Base-by-base conservation (phyloP, 1,140 invertebrate species). In the Dreissena rostriformis region DNA sequence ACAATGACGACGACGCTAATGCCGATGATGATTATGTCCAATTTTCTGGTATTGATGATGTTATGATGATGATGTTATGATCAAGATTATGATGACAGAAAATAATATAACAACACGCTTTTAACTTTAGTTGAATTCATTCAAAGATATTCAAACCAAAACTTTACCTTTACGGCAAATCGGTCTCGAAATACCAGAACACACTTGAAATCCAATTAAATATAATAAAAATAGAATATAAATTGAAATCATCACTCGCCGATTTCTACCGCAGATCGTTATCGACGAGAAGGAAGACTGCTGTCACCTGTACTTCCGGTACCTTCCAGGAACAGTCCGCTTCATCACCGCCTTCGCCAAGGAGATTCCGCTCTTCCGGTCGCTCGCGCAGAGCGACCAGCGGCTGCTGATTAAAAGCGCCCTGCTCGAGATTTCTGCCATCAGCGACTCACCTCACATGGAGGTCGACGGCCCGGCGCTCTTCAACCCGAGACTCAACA, bases 291-390 rank as follows among this genome's bases (percentile, higher is more conserved):
- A 82, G 39, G 65, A 82, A n/a, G 85, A 85, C 26, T 68, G 80
- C 5, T 77, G 84, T 26, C 68, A 73, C 26, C 63, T 89, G 12
- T 89, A 88, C 78, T 82, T 88, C 24, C 86, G 84, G 6, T 89
- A 90, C 71, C 74, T 90, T 53, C 87, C 88, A 17, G 82, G 83
- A 55, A 86, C 87, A 19, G 86, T 89, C 51, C 72, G 81, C 24
- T 89, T 83, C 72, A 88, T 90, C 55, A 87, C 88, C n/a, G 87
- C 86, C n/a, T 88, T 90, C 28, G 89, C 88, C 65, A 86, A 87
- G 80, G 87, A 89, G 61, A 88, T 90, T 61, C 89, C 89, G 26
- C 85, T 88, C 61, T 90, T 90, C 63, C 80, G 87, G 61, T 88
- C 86, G 67, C 73, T 90, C 61, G 74, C 84, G 26, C 66, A 84